Conservation (phyloP, 2,888 invertebrate genomes). For the Drosophila prolongata region DNA sequence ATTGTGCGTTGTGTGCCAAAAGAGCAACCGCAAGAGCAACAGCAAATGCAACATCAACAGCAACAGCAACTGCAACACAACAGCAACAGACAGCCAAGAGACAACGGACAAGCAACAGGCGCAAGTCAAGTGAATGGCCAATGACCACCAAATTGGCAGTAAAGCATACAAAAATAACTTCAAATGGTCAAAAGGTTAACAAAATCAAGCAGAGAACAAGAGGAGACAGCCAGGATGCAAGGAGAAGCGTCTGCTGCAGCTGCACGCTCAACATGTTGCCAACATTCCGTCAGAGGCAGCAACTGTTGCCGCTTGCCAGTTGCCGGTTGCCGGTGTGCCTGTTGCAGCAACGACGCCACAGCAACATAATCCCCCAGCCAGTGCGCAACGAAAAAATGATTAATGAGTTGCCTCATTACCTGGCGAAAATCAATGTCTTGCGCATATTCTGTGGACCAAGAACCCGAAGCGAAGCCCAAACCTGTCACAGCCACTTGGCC, state of each 20-base stretch:
- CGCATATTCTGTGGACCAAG: constrained; percentile 62
- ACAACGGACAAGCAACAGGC: constrained; percentile 65
- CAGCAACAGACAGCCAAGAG: constrained; percentile 35
- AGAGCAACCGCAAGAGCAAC: constrained; percentile 63
- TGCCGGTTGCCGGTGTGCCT: constrained; percentile 23
- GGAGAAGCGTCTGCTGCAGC: constrained; percentile 41
- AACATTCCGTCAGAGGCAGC: constrained; percentile 66
- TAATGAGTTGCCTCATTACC: constrained; percentile 83
- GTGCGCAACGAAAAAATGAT: constrained; percentile 77
- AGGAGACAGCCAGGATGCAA: constrained; percentile 18
- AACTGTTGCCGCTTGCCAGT: constrained; percentile 30
- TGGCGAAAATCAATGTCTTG: constrained; percentile 80
- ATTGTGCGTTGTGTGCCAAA: constrained; percentile 75
- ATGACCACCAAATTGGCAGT: constrained; percentile 81
- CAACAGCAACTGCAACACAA: constrained; percentile 23
- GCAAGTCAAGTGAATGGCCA: constrained; percentile 80
- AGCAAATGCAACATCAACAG: constrained; percentile 31
- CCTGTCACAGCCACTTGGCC: constrained; percentile 39
- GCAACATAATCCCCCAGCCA: constrained; percentile 75
- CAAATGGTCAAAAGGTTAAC: constrained; percentile 81
- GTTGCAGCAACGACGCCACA: constrained; percentile 25
- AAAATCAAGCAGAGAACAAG: constrained; percentile 74
- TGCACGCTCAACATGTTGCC: constrained; percentile 73
- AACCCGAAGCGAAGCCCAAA: constrained; percentile 46
- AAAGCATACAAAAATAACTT: constrained; percentile 81